Evolutionary conservation across 2,888 invertebrate genomes (phyloP), one percentile per base, ranked within the genome.

Genomic region (Morinoia aosen): DNA sequence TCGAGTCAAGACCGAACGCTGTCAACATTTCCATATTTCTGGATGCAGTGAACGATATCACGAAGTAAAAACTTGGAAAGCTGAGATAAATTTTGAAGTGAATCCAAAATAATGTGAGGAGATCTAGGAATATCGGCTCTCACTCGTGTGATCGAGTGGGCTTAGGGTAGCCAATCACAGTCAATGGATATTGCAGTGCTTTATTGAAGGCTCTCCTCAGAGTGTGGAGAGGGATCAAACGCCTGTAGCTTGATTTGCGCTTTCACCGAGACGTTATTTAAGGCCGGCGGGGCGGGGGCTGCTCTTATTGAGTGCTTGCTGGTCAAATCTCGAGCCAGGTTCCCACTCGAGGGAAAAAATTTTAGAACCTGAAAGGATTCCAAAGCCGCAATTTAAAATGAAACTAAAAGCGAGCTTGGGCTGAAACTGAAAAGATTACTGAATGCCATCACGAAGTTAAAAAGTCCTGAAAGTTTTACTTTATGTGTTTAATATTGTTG

Each of bases 171-270:
- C 57, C 93, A 93, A 93, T 93, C 93, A 93, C 57, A 93, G 56
- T 57, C 93, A 93, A 93, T 93, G 93, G 58, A 93, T 93, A 93
- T 93, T 93, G 93, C 93, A 93, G 58, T 57, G 93, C 93, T 93
- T 48, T 57, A 93, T 48, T n/a, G 93, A 93, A 57, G 57, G 25
- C 93, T 93, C 10, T 93, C 58, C 57, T 57, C 93, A 57, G 11
- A 48, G 33, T 57, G 58, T 48, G 25, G 12, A 93, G 33, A 48
- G n/a, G 57, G 25, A 90, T 57, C 58, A 57, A 93, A 93, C 93
- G 57, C 76, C n/a, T 93, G 93, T 12, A 93, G 57, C 93, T 93
- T 93, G 58, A 93, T 93, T 93, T 93, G 58, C 93, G 56, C 58
- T 7, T 33, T 57, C 57, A 90, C 90, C n/a, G 40, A 90, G 40